Evolutionary conservation across 1,140 invertebrate genomes (phyloP).

Genomic region (Matsumurasca onukii): DNA sequence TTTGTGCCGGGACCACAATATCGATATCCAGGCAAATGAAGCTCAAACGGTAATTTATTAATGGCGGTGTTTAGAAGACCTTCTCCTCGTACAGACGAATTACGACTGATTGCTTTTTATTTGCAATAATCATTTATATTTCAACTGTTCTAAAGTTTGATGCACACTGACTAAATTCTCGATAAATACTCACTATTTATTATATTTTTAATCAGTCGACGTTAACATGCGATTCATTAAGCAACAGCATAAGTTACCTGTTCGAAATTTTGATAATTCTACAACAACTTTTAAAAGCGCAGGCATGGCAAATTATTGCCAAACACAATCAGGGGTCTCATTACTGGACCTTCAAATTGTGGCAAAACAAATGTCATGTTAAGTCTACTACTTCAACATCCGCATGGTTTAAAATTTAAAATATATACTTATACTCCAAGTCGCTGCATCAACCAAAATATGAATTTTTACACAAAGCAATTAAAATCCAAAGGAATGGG

Average conservation of each 20-base stretch:
- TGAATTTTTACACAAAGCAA: neutral
- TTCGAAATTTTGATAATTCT: neutral
- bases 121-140: too few species aligned
- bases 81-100: neutral
- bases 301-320: neutral
- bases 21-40: constrained; percentile 51
- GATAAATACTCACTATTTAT: too few species aligned
- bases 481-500: too few species aligned
- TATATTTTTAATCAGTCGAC: too few species aligned
- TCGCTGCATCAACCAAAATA: neutral
- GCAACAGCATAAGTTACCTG: too few species aligned
- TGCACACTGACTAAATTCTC: too few species aligned
- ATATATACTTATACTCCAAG: too few species aligned
- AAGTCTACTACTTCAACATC: too few species aligned
- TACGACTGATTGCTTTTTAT: neutral
- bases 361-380: constrained; percentile 2
- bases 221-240: too few species aligned
- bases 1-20: constrained; percentile 53
- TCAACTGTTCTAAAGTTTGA: too few species aligned
- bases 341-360: too few species aligned
- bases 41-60: constrained; percentile 49
- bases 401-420: too few species aligned
- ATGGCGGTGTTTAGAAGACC: constrained; percentile 39
- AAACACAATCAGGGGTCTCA: neutral
- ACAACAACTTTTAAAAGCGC: neutral